Evolutionary conservation across 35 echinoderm and acorn worm species (phyloP), one percentile per base, ranked within the genome.

Genomic region (Patiria miniata): DNA sequence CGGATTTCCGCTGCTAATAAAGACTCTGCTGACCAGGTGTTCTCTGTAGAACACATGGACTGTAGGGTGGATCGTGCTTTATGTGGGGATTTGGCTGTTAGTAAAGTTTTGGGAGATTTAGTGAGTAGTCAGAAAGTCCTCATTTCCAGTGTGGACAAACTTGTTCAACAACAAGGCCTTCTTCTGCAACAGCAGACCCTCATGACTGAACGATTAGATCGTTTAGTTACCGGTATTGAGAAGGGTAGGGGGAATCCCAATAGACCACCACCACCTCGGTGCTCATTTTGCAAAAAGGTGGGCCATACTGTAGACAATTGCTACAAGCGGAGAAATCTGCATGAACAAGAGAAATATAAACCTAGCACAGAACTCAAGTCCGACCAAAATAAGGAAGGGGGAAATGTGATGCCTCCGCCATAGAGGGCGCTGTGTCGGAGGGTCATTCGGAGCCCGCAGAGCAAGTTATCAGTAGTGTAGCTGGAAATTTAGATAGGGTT

Each of bases 301-400:
- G 60, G 60, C 12, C 60, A 65, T 65, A 22, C 0, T 1, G 30
- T 22, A 0, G 60, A 65, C 0, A 65, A 4, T 15, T 65, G 60
- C 60, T 65, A 65, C 30, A 65, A 65, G 60, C 12, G n/a, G 60
- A 65, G 60, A 22, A 65, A 65, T 65, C 8, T 65, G n/a, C n/a
- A 18, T 19, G 60, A 65, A 2, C 14, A 21, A 65, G 30, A 65
- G n/a, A 32, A n/a, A 12, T 17, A 65, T 2, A 0, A 65, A 21
- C 0, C 60, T 21, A 65, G 60, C 30, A 32, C 30, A n/a, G 60
- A 65, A 65, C 60, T 21, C 8, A 65, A 21, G 12, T 21, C 60
- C n/a, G 60, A 0, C 14, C 60, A 65, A 21, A 65, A 26, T 15
- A 2, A 65, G n/a, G 14, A 21, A 21, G 21, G 0, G 60, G 60